These are phyloP conservation scores for Holothuria leucospilota DNA, from an alignment of 53 echinoderm and acorn worm genomes.

Conservation along the genomic window DNA sequence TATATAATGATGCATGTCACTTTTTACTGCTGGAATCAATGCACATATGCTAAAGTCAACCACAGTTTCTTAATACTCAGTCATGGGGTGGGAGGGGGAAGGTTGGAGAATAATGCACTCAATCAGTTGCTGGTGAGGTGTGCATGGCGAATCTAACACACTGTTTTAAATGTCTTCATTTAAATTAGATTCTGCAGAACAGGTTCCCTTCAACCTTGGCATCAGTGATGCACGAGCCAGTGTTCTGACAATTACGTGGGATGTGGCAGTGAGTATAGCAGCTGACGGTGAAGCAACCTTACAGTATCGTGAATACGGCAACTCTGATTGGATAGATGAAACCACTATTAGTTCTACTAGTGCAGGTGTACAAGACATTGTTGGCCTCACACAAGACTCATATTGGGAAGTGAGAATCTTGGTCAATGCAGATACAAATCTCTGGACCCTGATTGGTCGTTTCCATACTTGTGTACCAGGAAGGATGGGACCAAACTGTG, in stretches of 20 bases:
- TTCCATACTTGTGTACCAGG: constrained; percentile 84
- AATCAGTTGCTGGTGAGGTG: no score
- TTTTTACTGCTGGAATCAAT: no score
- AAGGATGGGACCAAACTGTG: constrained; percentile 84
- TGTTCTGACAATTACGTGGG: constrained; percentile 79
- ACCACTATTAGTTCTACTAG: constrained; percentile 32
- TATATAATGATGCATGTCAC: no score
- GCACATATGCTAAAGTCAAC: no score
- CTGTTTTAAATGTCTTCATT: not conserved
- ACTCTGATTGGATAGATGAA: constrained; percentile 71
- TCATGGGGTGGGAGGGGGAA: no score
- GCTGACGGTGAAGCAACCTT: constrained; percentile 23
- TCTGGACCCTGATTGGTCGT: constrained; percentile 51
- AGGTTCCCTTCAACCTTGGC: constrained; percentile 76
- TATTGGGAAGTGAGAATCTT: constrained; percentile 79
- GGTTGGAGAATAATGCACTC: no score
- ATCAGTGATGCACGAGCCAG: constrained; percentile 69
- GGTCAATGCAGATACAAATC: constrained; percentile 41
- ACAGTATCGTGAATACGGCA: constrained; percentile 69
- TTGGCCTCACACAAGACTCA: constrained; percentile 61
- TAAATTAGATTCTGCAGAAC: constrained; percentile 51
- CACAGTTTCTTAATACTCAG: no score
- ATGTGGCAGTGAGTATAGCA: constrained; percentile 10
- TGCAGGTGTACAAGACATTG: constrained; percentile 64
- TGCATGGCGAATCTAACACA: not conserved